Evolutionary conservation across 2,113 vertebrate genomes (phyloP).

Genomic region (Uria lomvia): DNA sequence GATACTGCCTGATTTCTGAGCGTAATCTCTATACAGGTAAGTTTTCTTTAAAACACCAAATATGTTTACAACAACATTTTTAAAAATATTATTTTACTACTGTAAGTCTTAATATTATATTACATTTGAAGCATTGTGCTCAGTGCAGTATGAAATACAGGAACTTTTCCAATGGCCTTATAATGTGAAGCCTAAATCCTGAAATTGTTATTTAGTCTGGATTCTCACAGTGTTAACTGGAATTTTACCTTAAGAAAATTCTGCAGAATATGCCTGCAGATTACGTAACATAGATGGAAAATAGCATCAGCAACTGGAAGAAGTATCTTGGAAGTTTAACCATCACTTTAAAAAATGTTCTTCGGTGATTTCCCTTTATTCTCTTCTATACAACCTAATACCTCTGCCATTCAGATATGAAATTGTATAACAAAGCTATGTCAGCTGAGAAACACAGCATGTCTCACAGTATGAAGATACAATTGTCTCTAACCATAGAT

Average conservation of each 20-base stretch:
- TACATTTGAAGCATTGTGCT: not conserved
- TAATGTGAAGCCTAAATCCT: not conserved
- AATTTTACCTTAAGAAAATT: not conserved
- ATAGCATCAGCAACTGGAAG: not conserved
- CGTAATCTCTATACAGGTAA: slow-evolving; percentile 80
- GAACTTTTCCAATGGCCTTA: not conserved
- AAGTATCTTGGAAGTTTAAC: not conserved
- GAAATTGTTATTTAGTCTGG: not conserved
- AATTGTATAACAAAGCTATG: not conserved
- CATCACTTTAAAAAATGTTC: not conserved
- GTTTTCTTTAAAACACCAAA: slow-evolving; percentile 22
- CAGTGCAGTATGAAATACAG: not conserved
- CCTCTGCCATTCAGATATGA: not conserved
- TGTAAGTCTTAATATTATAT: not conserved
- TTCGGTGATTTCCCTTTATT: not conserved
- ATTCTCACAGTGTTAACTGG: not conserved
- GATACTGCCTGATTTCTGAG: slow-evolving; percentile 68
- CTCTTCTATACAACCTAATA: not conserved
- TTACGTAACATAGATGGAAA: not conserved
- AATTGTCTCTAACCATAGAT: not conserved
- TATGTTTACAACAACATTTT: not conserved
- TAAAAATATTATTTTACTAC: not conserved
- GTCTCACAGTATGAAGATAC: not conserved
- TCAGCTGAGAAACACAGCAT: not conserved
- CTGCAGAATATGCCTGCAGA: not conserved